Percentiles rank a stretch among this genome's conserved stretches.
These are phyloP conservation scores for Clinocottus analis DNA, from an alignment of 2,113 vertebrate genomes.

Conservation along the genomic window DNA sequence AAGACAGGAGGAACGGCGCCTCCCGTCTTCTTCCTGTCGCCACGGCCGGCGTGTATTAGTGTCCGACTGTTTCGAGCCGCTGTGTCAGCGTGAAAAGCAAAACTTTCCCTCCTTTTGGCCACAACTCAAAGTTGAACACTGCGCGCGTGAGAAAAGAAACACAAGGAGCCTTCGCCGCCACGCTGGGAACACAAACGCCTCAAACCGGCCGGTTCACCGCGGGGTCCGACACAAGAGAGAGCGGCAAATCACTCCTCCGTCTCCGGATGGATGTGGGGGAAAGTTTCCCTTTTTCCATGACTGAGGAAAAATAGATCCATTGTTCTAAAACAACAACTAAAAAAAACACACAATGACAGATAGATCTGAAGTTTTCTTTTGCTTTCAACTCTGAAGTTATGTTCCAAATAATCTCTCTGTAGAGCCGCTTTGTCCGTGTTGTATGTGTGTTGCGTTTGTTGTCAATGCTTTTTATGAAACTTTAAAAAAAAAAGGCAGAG, in stretches of 20 bases:
- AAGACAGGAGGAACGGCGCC: constrained; percentile 11
- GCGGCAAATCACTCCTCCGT: constrained; percentile 13
- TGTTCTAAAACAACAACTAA: constrained; percentile 9
- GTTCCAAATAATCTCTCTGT: background rate
- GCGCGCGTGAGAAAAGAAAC: constrained; percentile 52
- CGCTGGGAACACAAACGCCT: constrained; percentile 42
- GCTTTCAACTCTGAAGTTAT: background rate
- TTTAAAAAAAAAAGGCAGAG: background rate
- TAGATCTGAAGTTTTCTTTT: background rate
- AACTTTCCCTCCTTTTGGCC: constrained; percentile 54
- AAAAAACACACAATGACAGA: background rate
- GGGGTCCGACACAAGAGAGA: background rate
- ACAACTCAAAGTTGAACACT: constrained; percentile 42
- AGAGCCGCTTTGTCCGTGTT: background rate
- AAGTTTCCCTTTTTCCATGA: background rate
- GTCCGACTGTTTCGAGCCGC: constrained; percentile 4
- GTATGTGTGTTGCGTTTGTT: background rate
- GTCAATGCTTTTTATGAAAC: background rate
- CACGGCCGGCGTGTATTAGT: constrained; percentile 31
- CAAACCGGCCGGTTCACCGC: constrained; percentile 5
- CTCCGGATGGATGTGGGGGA: background rate
- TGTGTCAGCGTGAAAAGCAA: constrained; percentile 48
- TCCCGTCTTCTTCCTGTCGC: constrained; percentile 17
- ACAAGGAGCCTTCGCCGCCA: constrained; percentile 20
- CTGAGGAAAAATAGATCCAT: background rate